Conservation (phyloP, 2,797 vertebrate species). For the Fratercula arctica region DNA sequence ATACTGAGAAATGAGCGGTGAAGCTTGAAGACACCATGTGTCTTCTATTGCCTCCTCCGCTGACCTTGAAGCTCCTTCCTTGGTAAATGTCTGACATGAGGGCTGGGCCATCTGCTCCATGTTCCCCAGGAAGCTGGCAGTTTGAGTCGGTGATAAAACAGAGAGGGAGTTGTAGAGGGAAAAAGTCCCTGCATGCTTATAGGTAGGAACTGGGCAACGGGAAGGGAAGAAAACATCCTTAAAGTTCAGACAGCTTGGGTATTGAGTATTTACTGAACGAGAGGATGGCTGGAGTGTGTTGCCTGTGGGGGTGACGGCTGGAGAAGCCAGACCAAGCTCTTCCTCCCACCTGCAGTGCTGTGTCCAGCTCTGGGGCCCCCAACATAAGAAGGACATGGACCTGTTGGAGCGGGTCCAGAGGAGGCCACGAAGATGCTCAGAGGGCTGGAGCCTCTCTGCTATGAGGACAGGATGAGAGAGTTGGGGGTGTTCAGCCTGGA, state of each 20-base stretch:
- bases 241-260: background rate
- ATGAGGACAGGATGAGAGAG: too few species aligned
- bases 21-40: conserved; percentile 35
- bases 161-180: background rate
- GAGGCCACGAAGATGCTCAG: background rate
- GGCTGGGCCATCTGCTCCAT: conserved; percentile 11
- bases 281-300: background rate
- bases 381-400: background rate
- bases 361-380: background rate
- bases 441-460: background rate
- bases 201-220: background rate
- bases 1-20: background rate
- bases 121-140: conserved; percentile 21
- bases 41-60: conserved; percentile 4
- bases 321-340: background rate
- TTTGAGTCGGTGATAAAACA: background rate
- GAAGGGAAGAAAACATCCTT: background rate
- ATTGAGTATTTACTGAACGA: background rate
- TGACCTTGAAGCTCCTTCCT: conserved; percentile 34
- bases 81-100: background rate
- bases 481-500: too few species aligned
- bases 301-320: background rate
- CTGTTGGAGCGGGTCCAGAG: background rate
- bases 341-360: background rate
- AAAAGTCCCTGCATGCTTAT: background rate